These are phyloP conservation scores for Microcebus tavaratra DNA, from an alignment of 2,113 vertebrate species.

Conservation along the genomic window DNA sequence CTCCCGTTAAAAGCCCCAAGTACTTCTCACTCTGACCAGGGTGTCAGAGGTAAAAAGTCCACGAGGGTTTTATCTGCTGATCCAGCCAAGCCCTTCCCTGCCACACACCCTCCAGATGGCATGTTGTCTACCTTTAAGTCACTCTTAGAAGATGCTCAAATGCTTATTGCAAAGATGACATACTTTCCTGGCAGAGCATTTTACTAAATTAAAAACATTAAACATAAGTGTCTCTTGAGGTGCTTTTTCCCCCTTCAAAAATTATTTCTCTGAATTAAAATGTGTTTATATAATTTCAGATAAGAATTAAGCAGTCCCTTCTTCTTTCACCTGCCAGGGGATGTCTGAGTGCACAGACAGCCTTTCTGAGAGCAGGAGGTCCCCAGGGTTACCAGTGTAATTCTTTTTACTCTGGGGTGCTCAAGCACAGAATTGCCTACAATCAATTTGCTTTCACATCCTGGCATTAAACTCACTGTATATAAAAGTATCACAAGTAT, in stretches of 20 bases:
- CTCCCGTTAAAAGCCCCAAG: slow-evolving; percentile 48
- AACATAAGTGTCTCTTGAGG: slow-evolving; percentile 83
- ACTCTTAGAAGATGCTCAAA: slow-evolving; percentile 71
- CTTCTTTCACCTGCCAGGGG: slow-evolving; percentile 70
- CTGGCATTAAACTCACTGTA: slow-evolving; percentile 80
- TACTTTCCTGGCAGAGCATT: slow-evolving; percentile 80
- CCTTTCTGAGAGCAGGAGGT: slow-evolving; percentile 79
- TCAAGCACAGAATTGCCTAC: slow-evolving; percentile 84
- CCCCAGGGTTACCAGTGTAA: slow-evolving; percentile 82
- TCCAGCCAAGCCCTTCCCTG: slow-evolving; percentile 52
- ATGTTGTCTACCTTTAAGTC: slow-evolving; percentile 72
- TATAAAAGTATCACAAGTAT: slow-evolving; percentile 84
- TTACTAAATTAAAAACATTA: slow-evolving; percentile 86
- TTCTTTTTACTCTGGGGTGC: slow-evolving; percentile 84
- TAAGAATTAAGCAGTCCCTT: slow-evolving; percentile 78
- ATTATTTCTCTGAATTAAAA: slow-evolving; percentile 78
- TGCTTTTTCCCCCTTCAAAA: slow-evolving; percentile 76
- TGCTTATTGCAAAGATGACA: slow-evolving; percentile 68
- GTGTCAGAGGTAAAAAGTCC: slow-evolving; percentile 74
- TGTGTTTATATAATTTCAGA: slow-evolving; percentile 82
- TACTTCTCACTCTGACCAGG: slow-evolving; percentile 64
- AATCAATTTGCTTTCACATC: slow-evolving; percentile 86
- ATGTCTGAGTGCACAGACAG: slow-evolving; percentile 78
- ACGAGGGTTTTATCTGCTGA: slow-evolving; percentile 64
- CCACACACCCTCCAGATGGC: slow-evolving; percentile 66